These are phyloP conservation scores for Zaprionus inermis DNA, from an alignment of 1,140 invertebrate genomes.

Conservation along the genomic window DNA sequence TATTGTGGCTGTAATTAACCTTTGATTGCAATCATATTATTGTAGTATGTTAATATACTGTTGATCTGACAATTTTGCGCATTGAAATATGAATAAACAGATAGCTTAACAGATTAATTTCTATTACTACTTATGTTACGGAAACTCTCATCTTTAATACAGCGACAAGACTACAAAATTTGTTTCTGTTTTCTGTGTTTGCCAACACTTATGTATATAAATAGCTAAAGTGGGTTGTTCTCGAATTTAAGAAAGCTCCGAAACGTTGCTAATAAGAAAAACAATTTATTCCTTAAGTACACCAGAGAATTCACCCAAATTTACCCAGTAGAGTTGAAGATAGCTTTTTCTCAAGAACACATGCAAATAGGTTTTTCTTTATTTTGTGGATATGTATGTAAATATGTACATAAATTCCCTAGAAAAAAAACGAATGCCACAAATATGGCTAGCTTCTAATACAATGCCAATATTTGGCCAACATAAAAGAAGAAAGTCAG, in stretches of 20 bases:
- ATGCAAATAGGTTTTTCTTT: background rate
- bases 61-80: background rate
- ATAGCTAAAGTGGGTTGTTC: background rate
- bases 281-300: background rate
- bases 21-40: no score
- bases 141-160: no score
- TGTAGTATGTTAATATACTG: no score
- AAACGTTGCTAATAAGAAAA: background rate
- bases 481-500: slow-evolving; percentile 31
- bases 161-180: background rate
- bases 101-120: background rate
- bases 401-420: slow-evolving; percentile 4
- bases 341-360: slow-evolving; percentile 1
- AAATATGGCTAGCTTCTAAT: slow-evolving; percentile 46
- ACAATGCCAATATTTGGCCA: slow-evolving; percentile 53
- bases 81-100: background rate
- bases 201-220: background rate
- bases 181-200: background rate
- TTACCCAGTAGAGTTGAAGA: background rate
- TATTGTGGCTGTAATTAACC: no score
- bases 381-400: background rate
- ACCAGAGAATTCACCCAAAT: background rate
- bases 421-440: background rate
- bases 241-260: background rate
- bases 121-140: background rate